A percentile compares a stretch with the other conserved stretches of the same genome.
phyloP scores from a whole-genome alignment of 2,888 invertebrate genomes.

The Arctia plantaginis region DNA sequence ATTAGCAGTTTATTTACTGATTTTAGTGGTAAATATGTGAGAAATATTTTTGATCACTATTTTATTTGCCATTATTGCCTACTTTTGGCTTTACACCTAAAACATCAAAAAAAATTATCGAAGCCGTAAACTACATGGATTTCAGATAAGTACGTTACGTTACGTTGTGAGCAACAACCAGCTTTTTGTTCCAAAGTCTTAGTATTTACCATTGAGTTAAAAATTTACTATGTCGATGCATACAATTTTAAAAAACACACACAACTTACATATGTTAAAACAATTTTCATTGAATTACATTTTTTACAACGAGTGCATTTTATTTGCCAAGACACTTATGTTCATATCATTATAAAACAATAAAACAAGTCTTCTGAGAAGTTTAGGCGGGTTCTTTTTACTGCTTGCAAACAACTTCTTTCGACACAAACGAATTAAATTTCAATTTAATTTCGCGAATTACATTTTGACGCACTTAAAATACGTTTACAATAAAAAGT shows the following conservation, averaged over 20 bases:
- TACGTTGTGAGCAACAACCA: too few relatives aligned
- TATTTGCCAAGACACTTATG: background rate
- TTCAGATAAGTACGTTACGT: background rate
- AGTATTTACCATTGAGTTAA: too few relatives aligned
- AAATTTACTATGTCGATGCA: too few relatives aligned
- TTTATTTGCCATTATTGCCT: background rate
- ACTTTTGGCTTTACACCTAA: background rate
- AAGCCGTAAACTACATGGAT: background rate
- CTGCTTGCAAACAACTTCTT: background rate
- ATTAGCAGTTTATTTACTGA: background rate
- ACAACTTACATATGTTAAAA: background rate
- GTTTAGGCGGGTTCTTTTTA: background rate
- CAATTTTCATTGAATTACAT: background rate
- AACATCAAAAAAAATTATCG: background rate
- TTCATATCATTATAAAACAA: background rate
- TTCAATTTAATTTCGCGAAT: background rate
- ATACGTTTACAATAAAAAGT: background rate
- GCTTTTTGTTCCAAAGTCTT: too few relatives aligned
- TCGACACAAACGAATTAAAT: background rate
- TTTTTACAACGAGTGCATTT: background rate
- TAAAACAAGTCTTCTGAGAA: background rate
- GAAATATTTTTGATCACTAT: background rate
- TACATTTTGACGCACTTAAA: background rate
- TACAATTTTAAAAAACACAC: background rate
- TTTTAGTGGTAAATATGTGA: background rate